Evolutionary conservation across 2,888 invertebrate species (phyloP).

Genomic region (Macaria liturata): DNA sequence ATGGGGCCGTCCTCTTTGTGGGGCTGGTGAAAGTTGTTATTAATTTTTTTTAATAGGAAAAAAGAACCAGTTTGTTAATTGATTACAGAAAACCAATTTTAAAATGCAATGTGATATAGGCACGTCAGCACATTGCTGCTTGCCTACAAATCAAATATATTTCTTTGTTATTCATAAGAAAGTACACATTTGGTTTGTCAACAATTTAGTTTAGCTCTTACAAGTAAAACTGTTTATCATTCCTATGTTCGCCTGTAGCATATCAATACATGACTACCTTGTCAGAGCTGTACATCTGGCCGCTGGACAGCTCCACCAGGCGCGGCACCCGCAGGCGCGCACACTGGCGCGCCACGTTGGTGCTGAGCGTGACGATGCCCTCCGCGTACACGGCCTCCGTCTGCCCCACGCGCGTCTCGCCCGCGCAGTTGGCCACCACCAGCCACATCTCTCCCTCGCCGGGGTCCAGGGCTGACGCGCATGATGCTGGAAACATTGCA

Average conservation of each 20-base stretch:
- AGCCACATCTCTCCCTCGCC: slow-evolving; percentile 86
- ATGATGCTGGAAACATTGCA: slow-evolving; percentile 85
- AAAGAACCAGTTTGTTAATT: no score
- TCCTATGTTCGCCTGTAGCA: no score
- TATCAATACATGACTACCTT: slow-evolving; percentile 79
- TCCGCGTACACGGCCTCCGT: slow-evolving; percentile 95
- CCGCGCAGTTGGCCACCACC: slow-evolving; percentile 94
- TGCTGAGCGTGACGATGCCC: slow-evolving; percentile 92
- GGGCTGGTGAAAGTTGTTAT: slow-evolving; percentile 62
- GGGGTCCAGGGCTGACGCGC: slow-evolving; percentile 88
- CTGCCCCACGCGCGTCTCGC: slow-evolving; percentile 94
- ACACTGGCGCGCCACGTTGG: slow-evolving; percentile 92
- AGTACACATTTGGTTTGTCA: no score
- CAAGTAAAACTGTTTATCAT: no score
- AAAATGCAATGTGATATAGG: no score
- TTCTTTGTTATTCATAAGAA: no score
- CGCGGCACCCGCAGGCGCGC: slow-evolving; percentile 86
- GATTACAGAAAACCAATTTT: no score
- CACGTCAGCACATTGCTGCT: no score
- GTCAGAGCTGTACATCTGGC: slow-evolving; percentile 90
- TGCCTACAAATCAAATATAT: no score
- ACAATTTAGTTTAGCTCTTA: no score
- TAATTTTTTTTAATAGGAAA: no score
- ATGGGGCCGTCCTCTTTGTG: slow-evolving; percentile 89
- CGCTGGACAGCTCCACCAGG: slow-evolving; percentile 93